phyloP scores from a whole-genome alignment of 2,888 invertebrate genomes.

The Ophioninae sp. region DNA sequence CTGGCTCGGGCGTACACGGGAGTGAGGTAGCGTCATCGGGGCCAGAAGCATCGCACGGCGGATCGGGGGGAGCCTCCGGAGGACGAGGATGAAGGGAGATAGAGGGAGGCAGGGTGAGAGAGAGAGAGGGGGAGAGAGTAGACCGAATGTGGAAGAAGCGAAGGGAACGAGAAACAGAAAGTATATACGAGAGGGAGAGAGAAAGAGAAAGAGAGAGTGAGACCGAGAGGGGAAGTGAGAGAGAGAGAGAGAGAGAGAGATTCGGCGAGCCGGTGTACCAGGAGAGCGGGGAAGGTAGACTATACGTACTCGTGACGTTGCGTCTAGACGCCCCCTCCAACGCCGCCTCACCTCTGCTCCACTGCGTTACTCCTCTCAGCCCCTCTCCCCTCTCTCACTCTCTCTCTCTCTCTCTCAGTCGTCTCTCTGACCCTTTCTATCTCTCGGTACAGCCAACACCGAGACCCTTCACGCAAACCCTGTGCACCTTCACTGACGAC shows the following conservation, averaged over 20 bases:
- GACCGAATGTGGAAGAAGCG: conserved; percentile 51
- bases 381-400: conserved; percentile 34
- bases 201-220: conserved; percentile 37
- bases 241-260: too few relatives aligned
- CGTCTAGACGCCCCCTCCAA: conserved; percentile 80
- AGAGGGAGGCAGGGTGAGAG: too few relatives aligned
- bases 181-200: conserved; percentile 26
- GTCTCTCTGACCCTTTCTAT: conserved; percentile 29
- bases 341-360: conserved; percentile 63
- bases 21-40: conserved; percentile 72
- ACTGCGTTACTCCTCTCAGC: conserved; percentile 34
- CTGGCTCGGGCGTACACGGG: conserved; percentile 70
- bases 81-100: conserved; percentile 37
- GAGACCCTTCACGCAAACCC: conserved; percentile 48
- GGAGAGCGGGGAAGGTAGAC: conserved; percentile 59
- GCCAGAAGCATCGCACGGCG: conserved; percentile 65
- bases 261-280: conserved; percentile 62
- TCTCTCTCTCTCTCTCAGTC: conserved; percentile 13
- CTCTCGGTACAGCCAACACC: conserved; percentile 32
- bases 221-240: too few relatives aligned
- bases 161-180: conserved; percentile 41
- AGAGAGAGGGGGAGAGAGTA: conserved; percentile 48
- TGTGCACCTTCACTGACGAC: conserved; percentile 45
- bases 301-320: conserved; percentile 79
- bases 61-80: conserved; percentile 52